phyloP scores from a whole-genome alignment of 1,140 invertebrate species.

The Dinoponera quadriceps region DNA sequence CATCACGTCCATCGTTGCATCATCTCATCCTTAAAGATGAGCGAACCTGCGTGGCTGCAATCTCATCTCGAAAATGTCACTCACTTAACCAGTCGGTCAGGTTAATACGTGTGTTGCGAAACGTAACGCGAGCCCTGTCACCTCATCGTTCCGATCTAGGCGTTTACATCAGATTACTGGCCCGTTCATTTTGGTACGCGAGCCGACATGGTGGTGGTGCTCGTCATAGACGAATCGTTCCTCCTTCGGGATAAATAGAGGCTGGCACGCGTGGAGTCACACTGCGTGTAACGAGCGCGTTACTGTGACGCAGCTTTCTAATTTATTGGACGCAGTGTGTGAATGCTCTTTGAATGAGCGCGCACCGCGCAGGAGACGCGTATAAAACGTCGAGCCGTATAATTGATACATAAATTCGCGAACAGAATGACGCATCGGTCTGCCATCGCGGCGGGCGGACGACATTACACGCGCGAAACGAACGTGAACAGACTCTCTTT shows the following conservation, averaged over 20 bases:
- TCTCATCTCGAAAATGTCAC: slow-evolving; percentile 21
- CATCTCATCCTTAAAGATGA: neutral
- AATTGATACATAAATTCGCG: slow-evolving; percentile 27
- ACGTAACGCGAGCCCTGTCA: slow-evolving; percentile 11
- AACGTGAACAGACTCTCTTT: too few relatives aligned
- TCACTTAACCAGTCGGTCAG: neutral
- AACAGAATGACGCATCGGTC: neutral
- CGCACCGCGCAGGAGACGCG: neutral
- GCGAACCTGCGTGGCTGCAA: neutral
- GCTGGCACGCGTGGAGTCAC: slow-evolving; percentile 19
- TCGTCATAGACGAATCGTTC: slow-evolving; percentile 36
- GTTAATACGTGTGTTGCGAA: neutral
- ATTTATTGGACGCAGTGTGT: slow-evolving; percentile 39
- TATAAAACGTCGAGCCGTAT: neutral
- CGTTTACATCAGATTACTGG: slow-evolving; percentile 41
- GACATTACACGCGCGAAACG: too few relatives aligned
- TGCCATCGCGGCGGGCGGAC: too few relatives aligned
- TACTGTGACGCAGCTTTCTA: slow-evolving; percentile 27
- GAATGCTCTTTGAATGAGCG: neutral
- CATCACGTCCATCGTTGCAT: neutral
- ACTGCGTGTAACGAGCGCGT: slow-evolving; percentile 42
- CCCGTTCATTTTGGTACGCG: slow-evolving; percentile 1
- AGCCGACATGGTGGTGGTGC: neutral
- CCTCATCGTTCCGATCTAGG: slow-evolving; percentile 41
- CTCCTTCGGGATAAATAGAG: slow-evolving; percentile 39